These are phyloP conservation scores for Petrocephalus zakoni DNA, from an alignment of 2,113 vertebrate species.

Conservation along the genomic window DNA sequence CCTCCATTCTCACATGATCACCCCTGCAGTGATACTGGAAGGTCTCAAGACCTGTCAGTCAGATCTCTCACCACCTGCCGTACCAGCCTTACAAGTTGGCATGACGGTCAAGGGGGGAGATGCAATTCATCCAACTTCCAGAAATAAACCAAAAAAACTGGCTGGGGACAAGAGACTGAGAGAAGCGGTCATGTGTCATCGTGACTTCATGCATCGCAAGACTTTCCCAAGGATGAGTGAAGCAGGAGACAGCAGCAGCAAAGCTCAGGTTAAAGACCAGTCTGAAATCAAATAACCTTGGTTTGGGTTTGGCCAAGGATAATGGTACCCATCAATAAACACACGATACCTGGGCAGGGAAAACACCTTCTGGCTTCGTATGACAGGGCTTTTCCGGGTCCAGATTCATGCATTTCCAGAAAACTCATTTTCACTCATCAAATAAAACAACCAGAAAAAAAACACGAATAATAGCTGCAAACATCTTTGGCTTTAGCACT, in stretches of 20 bases:
- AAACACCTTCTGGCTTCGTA: not conserved
- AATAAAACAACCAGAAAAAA: no score
- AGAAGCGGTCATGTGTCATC: not conserved
- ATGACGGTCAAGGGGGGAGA: not conserved
- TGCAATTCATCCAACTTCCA: not conserved
- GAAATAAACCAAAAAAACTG: not conserved
- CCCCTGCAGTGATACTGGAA: not conserved
- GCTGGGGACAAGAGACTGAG: not conserved
- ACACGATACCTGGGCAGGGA: not conserved
- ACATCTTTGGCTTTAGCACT: not conserved
- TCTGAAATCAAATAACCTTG: not conserved
- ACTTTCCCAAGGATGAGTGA: not conserved
- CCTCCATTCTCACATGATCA: not conserved
- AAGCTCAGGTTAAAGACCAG: not conserved
- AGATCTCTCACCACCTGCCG: not conserved
- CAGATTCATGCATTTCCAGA: not conserved
- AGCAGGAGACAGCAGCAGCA: not conserved
- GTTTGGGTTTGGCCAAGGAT: not conserved
- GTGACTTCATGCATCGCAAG: not conserved
- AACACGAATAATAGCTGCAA: not conserved
- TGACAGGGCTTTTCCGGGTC: not conserved
- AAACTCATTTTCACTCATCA: not conserved
- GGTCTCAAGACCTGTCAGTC: not conserved
- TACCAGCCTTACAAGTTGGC: not conserved
- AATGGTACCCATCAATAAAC: not conserved